Evolutionary conservation across 2,797 vertebrate genomes (phyloP), one percentile per base, ranked within the genome.

Genomic region (Sebastes glaucus): DNA sequence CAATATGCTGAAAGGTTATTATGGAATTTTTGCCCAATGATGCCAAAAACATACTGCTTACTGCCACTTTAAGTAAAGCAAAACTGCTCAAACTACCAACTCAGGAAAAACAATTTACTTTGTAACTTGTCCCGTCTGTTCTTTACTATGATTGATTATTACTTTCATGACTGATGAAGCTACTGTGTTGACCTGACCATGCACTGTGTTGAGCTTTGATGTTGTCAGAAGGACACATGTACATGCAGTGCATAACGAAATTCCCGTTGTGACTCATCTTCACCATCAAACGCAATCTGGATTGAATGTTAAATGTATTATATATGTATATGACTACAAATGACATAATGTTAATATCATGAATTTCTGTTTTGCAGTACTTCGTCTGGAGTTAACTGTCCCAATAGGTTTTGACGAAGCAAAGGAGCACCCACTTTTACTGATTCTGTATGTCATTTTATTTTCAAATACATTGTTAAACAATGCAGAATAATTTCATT

Each of bases 371-470:
- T 86, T 78, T 91, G 52, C 89, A 96, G 96, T 62, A 7, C 84
- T 96, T 68, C 88, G 68, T 23, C 85, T 96, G 85, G 93, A 96
- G 84, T 75, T 96, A 70, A 89, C 87, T 33, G 71, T 95, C 61
- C 96, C 96, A 3, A 18, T 72, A 25, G 83, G 85, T 86, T 83
- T 96, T 78, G 94, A 96, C 81, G 93, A 95, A 87, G 77, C 78
- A 0, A 77, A 64, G 68, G 78, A 84, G 82, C 78, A 96, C 38
- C 94, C 95, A 3, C 90, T 96, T 6, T 70, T 96, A 4, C 87
- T 96, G 25, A 78, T 95, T 49, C 85, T 96, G 96, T 96, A 93
- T 1, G 94, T 93, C 52, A 30, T 42, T 46, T 14, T 3, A 14
- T 49, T 64, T 38, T 42, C 5, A 5, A 52, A 35, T 35, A 11